Conservation (phyloP, 2,888 invertebrate species). For the Xylophagus ater region DNA sequence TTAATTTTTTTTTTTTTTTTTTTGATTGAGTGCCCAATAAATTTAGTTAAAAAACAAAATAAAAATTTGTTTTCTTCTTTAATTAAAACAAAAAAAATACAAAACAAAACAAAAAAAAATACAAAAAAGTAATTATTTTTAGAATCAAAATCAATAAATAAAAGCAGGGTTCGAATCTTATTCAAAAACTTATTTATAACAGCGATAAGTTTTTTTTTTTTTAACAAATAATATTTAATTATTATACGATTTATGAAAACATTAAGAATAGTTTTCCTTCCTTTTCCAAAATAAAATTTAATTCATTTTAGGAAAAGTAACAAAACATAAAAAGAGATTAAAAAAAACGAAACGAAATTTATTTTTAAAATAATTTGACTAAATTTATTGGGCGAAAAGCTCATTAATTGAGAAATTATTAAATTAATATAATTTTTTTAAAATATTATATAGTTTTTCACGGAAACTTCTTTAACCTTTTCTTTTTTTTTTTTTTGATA, state of each 20-base stretch:
- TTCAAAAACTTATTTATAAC: too few species aligned
- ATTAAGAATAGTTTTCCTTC: slow-evolving; percentile 2
- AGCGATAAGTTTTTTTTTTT: too few species aligned
- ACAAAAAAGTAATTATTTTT: slow-evolving; percentile 8
- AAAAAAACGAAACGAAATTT: neutral
- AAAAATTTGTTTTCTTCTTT: slow-evolving; percentile 16
- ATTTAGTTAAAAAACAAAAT: slow-evolving; percentile 41
- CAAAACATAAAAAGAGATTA: slow-evolving; percentile 1
- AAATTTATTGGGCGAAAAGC: slow-evolving; percentile 25
- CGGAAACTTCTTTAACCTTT: slow-evolving; percentile 7
- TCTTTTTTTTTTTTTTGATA: slow-evolving; percentile 5
- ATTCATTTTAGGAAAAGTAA: neutral
- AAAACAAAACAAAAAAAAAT: slow-evolving; percentile 13
- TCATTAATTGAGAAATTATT: slow-evolving; percentile 14
- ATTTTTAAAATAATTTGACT: slow-evolving; percentile 16
- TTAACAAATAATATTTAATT: slow-evolving; percentile 7
- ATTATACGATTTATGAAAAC: neutral
- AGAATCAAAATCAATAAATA: slow-evolving; percentile 6
- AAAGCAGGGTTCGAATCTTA: slow-evolving; percentile 23
- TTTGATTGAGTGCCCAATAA: slow-evolving; percentile 42
- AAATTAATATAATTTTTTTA: slow-evolving; percentile 5
- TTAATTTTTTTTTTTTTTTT: slow-evolving; percentile 3
- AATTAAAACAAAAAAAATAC: slow-evolving; percentile 7
- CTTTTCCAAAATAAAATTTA: neutral
- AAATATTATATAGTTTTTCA: slow-evolving; percentile 5